Percentiles rank a stretch among this genome's conserved stretches.
These are phyloP conservation scores for Apodemia duryi DNA, from an alignment of 2,888 invertebrate genomes.

Conservation along the genomic window DNA sequence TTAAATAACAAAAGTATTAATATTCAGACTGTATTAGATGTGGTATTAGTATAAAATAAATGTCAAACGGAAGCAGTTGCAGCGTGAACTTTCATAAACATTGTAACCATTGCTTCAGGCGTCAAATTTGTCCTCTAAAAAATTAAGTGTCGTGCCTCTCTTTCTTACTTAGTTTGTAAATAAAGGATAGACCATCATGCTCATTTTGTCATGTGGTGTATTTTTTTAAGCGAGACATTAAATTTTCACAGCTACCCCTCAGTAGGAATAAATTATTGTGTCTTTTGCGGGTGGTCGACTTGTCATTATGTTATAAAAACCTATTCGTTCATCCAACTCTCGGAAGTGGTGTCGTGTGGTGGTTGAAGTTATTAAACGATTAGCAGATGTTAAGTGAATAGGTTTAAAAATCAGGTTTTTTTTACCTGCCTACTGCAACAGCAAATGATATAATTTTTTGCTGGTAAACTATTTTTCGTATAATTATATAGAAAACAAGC, in stretches of 20 bases:
- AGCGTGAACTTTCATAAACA: conserved; percentile 61
- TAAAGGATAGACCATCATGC: conserved; percentile 47
- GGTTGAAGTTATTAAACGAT: conserved; percentile 44
- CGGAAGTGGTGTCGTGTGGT: conserved; percentile 51
- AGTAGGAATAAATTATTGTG: conserved; percentile 70
- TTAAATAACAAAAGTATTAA: background rate
- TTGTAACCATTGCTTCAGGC: conserved; percentile 52
- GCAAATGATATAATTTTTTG: background rate
- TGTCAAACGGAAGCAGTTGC: conserved; percentile 56
- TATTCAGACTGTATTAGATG: background rate
- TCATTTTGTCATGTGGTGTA: conserved; percentile 60
- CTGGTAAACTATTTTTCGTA: no score
- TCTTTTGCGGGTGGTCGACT: conserved; percentile 71
- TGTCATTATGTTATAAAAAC: conserved; percentile 58
- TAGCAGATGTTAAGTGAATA: conserved; percentile 49
- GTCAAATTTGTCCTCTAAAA: conserved; percentile 39
- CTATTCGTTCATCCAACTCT: conserved; percentile 46
- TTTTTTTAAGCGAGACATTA: conserved; percentile 65
- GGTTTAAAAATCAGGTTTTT: background rate
- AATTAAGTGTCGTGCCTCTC: conserved; percentile 31
- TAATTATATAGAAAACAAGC: no score
- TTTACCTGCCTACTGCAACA: background rate
- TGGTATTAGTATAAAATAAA: background rate
- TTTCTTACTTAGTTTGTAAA: conserved; percentile 31
- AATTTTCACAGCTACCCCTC: conserved; percentile 72